phyloP scores from a whole-genome alignment of 2,113 vertebrate genomes.

The Lagopus muta region DNA sequence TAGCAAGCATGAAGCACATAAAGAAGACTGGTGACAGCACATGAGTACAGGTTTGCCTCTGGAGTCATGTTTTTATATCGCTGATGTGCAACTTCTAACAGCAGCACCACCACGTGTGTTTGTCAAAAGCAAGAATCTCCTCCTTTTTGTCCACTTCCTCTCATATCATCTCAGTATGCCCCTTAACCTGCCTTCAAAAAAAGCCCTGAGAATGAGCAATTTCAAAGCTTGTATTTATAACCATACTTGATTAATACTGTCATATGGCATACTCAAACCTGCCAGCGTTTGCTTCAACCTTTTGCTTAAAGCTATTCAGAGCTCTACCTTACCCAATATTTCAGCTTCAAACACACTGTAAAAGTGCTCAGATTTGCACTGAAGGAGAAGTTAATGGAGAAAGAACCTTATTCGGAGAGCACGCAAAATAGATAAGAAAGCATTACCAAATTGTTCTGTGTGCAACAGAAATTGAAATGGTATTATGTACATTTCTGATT shows the following conservation, averaged over 20 bases:
- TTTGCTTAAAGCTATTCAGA: not conserved
- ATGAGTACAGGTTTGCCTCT: not conserved
- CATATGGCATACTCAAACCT: not conserved
- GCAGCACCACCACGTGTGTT: not conserved
- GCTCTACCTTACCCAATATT: not conserved
- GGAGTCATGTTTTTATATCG: fast-evolving
- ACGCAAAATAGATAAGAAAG: not conserved
- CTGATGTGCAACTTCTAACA: not conserved
- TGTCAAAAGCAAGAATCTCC: not conserved
- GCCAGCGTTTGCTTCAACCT: not conserved
- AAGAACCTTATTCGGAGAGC: not conserved
- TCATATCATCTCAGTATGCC: not conserved
- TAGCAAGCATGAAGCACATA: not conserved
- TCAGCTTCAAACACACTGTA: not conserved
- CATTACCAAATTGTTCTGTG: not conserved
- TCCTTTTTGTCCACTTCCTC: not conserved
- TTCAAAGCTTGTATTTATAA: not conserved
- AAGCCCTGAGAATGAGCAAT: not conserved
- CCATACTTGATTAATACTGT: not conserved
- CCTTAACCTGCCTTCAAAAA: not conserved
- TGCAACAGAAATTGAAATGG: not conserved
- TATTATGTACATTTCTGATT: not conserved
- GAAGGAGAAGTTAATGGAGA: not conserved
- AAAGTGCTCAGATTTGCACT: not conserved
- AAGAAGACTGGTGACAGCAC: fast-evolving